Evolutionary conservation across 2,888 invertebrate genomes (phyloP).

Genomic region (Hyles lineata): DNA sequence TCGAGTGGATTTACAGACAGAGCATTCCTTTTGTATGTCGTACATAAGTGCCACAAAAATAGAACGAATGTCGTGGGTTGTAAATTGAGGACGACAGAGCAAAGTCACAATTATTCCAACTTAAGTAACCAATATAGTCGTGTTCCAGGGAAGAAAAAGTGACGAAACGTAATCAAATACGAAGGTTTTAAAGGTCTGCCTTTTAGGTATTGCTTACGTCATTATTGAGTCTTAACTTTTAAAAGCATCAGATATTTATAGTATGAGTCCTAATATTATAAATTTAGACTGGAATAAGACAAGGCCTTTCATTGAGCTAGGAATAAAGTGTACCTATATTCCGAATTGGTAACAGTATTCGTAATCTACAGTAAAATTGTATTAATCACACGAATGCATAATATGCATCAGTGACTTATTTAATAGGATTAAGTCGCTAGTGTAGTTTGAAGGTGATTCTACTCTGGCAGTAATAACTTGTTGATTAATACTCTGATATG

Average conservation of each 20-base stretch:
- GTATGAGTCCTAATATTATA: no score
- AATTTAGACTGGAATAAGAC: no score
- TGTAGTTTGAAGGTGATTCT: constrained; percentile 4
- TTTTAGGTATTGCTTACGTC: neutral
- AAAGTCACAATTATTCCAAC: constrained; percentile 8
- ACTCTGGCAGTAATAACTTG: neutral
- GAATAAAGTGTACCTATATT: no score
- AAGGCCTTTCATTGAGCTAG: no score
- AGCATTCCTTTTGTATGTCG: constrained; percentile 5
- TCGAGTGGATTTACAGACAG: neutral
- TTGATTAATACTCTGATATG: constrained; percentile 1
- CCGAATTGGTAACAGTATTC: no score
- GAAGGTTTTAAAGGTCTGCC: neutral
- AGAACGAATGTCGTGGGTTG: constrained; percentile 13
- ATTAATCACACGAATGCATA: no score
- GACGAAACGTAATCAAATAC: neutral
- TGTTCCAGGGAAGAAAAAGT: neutral
- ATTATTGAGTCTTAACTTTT: neutral
- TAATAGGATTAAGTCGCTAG: neutral
- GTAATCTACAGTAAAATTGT: no score
- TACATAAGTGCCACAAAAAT: neutral
- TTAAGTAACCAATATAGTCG: neutral
- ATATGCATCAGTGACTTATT: neutral
- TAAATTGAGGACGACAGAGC: constrained; percentile 20
- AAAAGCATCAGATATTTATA: neutral